A percentile compares a stretch with the other conserved stretches of the same genome.
phyloP scores from a whole-genome alignment of 2,113 vertebrate genomes.

The Amphilophus citrinellus region DNA sequence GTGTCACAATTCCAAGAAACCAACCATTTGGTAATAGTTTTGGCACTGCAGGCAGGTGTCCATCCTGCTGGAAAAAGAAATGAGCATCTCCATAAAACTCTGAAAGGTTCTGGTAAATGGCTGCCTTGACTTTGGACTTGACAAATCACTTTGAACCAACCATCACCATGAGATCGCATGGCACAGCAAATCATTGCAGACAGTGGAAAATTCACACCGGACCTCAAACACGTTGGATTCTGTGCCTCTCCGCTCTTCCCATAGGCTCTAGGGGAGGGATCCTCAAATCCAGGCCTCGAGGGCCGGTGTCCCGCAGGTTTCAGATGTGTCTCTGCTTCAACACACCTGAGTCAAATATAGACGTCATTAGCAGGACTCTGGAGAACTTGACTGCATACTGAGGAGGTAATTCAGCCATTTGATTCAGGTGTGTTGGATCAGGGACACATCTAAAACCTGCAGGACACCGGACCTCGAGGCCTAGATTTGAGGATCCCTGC shows the following conservation, averaged over 20 bases:
- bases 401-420: no score
- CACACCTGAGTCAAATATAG: no score
- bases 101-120: not conserved
- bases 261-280: not conserved
- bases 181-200: constrained; percentile 11
- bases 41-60: not conserved
- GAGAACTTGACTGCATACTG: no score
- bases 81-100: not conserved
- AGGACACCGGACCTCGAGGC: no score
- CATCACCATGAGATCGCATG: not conserved
- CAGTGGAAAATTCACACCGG: constrained; percentile 12
- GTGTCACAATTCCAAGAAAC: not conserved
- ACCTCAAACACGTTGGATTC: constrained; percentile 22
- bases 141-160: not conserved
- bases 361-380: no score
- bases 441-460: no score
- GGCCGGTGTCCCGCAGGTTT: no score
- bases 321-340: no score
- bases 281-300: no score
- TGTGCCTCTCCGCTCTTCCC: constrained; percentile 1
- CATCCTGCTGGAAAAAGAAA: not conserved
- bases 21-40: not conserved
- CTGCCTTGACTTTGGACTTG: not conserved
- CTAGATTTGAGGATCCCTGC: not conserved
- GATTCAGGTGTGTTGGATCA: no score